Evolutionary conservation across 2,113 vertebrate species (phyloP), one percentile per base, ranked within the genome.

Genomic region (Stigmatopora argus): DNA sequence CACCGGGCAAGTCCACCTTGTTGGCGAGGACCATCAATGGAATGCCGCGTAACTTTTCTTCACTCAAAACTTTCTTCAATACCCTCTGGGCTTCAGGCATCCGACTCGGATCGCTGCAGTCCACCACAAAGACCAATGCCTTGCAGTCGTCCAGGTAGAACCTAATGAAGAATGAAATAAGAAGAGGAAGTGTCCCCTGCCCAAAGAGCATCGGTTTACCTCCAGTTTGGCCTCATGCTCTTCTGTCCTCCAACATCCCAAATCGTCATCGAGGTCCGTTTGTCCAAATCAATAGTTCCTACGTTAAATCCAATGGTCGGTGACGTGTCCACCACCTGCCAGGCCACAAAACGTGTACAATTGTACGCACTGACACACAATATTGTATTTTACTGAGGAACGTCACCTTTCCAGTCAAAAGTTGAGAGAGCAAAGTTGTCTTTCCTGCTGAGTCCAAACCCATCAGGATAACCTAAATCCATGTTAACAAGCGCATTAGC

Each of bases 291-390:
- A 13, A 95, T 70, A 0, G 84, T 83, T 15, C 92, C 93, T 60
- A 96, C 94, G 0, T 96, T 98, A 76, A 98, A 98, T 12, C 95
- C 95, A 3, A 96, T 72, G 0, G 95, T 96, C 0, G 95, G 94
- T 0, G 91, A 90, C 0, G 93, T 96, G 23, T 91, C 83, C 86
- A 94, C 86, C n/a, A 79, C 68, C 75, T 73, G 64, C 7, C 55
- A 17, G 12, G 8, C 6, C 13, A 49, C 21, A 70, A 3, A n/a
- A 5, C 10, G 18, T 5, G 53, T 15, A 57, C 57, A 63, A 49
- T 21, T 46, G 59, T 7, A 26, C 5, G 0, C 18, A 38, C 6
- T 10, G 7, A 31, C n/a, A 26, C 7, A 48, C 45, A 48, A 14
- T n/a, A 35, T 44, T 17, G 5, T 57, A 45, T 14, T 26, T n/a